Percentiles rank a stretch among this genome's conserved stretches.
These are phyloP conservation scores for Passer montanus DNA, from an alignment of 2,113 vertebrate species.

Conservation along the genomic window DNA sequence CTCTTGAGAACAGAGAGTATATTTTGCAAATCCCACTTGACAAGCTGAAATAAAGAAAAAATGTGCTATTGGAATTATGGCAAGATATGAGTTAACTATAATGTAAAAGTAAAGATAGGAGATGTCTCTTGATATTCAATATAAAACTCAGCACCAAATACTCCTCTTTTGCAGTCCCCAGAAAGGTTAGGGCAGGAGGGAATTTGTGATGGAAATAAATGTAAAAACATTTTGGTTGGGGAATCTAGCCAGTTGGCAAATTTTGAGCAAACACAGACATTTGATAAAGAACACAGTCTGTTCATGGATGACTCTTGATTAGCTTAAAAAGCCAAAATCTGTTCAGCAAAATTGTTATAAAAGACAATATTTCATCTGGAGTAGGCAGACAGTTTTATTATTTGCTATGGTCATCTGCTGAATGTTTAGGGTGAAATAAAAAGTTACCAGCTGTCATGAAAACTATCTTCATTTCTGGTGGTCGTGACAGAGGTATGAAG, in stretches of 20 bases:
- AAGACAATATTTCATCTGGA: neutral
- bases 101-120: neutral
- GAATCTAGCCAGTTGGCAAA: slow-evolving; percentile 45
- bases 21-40: neutral
- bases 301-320: slow-evolving; percentile 11
- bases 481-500: neutral
- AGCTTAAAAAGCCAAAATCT: slow-evolving; percentile 15
- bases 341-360: slow-evolving; percentile 1
- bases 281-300: slow-evolving; percentile 38
- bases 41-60: neutral
- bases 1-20: neutral
- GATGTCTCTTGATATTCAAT: neutral
- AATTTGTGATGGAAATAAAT: neutral
- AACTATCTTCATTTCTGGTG: neutral
- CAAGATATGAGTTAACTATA: neutral
- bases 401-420: neutral
- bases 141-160: neutral
- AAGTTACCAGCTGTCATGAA: neutral
- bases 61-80: neutral
- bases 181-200: neutral
- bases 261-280: slow-evolving; percentile 30
- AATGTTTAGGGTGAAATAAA: neutral
- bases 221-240: slow-evolving; percentile 31
- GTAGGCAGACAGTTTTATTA: neutral
- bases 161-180: neutral